These are phyloP conservation scores for Nannobrachium achirus DNA, from an alignment of 2,113 vertebrate species.

Conservation along the genomic window DNA sequence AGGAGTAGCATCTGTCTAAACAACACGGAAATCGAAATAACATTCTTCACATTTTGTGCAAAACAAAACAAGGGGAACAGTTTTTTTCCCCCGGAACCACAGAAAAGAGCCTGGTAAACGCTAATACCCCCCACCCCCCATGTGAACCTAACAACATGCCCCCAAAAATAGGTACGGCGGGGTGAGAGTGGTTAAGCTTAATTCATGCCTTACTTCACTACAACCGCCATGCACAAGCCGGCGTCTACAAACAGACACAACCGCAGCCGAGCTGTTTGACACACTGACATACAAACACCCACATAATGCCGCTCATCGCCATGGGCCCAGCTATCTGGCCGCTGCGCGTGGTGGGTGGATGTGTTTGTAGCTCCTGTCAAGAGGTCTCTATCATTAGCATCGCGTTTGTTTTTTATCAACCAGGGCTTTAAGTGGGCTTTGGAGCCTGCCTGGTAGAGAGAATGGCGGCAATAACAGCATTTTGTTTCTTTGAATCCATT, in stretches of 20 bases:
- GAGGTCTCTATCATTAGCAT: constrained; percentile 66
- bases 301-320: constrained; percentile 51
- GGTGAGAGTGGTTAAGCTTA: too few species aligned
- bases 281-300: constrained; percentile 72
- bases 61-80: too few species aligned
- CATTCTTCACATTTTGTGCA: too few species aligned
- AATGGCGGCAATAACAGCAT: constrained; percentile 60
- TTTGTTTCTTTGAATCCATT: constrained; percentile 62
- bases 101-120: too few species aligned
- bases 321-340: constrained; percentile 33
- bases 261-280: constrained; percentile 69
- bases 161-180: too few species aligned
- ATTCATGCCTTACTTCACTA: background rate
- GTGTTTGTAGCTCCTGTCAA: constrained; percentile 69
- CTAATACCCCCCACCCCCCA: too few species aligned
- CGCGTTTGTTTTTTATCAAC: constrained; percentile 61
- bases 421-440: constrained; percentile 43
- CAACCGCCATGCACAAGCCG: constrained; percentile 47
- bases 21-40: too few species aligned
- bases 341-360: constrained; percentile 61
- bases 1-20: too few species aligned
- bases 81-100: too few species aligned
- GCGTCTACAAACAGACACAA: constrained; percentile 45
- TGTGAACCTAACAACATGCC: too few species aligned
- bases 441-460: constrained; percentile 46